phyloP scores from a whole-genome alignment of 2,113 vertebrate species.

The Vidua macroura region DNA sequence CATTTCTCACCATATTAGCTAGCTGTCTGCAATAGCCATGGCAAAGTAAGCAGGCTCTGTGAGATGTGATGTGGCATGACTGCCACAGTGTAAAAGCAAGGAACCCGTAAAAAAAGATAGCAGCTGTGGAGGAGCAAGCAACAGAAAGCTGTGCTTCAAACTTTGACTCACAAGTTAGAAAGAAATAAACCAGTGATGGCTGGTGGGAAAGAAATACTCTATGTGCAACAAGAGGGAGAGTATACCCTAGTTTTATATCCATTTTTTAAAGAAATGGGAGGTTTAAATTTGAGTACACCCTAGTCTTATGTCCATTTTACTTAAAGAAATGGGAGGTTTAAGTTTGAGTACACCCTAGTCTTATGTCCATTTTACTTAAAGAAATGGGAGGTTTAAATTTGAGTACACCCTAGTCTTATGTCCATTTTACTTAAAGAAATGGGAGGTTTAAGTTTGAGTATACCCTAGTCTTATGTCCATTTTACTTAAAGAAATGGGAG shows the following conservation, averaged over 20 bases:
- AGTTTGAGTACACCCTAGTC: too few species aligned
- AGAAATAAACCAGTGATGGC: background rate
- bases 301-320: too few species aligned
- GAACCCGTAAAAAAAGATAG: background rate
- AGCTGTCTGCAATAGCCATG: slow-evolving; percentile 3
- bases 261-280: background rate
- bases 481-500: too few species aligned
- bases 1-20: background rate
- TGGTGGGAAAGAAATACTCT: background rate
- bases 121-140: background rate
- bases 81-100: background rate
- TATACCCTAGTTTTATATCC: background rate
- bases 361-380: too few species aligned
- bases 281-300: background rate
- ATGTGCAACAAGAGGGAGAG: background rate
- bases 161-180: background rate
- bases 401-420: too few species aligned
- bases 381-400: background rate
- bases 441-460: too few species aligned
- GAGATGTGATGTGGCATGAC: background rate
- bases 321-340: too few species aligned
- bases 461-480: too few species aligned
- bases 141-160: slow-evolving; percentile 29
- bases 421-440: too few species aligned
- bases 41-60: background rate